Base-by-base conservation (phyloP, 1,140 invertebrate genomes). In the Drosophila triauraria region DNA sequence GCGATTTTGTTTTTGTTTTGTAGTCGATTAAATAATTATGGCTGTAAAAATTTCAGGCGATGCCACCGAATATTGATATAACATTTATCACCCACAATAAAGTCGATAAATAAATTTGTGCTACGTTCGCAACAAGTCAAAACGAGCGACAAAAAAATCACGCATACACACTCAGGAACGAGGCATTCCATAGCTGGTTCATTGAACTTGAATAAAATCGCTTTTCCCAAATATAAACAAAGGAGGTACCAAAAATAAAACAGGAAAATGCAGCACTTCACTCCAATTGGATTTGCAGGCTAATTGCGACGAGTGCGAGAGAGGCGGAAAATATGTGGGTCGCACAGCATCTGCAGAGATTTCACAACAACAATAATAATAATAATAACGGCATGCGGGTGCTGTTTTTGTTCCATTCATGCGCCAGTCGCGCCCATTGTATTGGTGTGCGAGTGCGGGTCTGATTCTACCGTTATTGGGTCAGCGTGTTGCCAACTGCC, bases 401-500 rank as follows among this genome's bases (percentile, higher is more conserved):
- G 71, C n/a, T 72, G 42, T 61, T 72, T 42, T 30, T 57, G 51
- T 71, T 80, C 65, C 80, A 87, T 88, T 83, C 84, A 87, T 87
- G 72, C 27, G 53, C 32, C 17, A 38, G 51, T 38, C 50, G 47
- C 62, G 20, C 17, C 32, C 51, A 23, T 23, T 54, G 51, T 44
- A 27, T 53, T 32, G 63, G 35, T 63, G 59, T 32, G 25, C 56
- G 35, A 58, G 68, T 63, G 62, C 48, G 68, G 68, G 70, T 76
- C 58, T 74, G 12, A 12, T 62, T 75, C 17, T 75, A 71, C 85
- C 63, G 85, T 82, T 90, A 90, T 90, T 90, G 71, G 85, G 85
- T 90, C 85, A 90, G 78, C 85, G 86, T 85, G 75, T 77, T 80
- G 62, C 78, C 76, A 80, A 80, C 78, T 63, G 76, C 69, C 76